phyloP scores from a whole-genome alignment of 2,113 vertebrate species.

The Anseranas semipalmata region DNA sequence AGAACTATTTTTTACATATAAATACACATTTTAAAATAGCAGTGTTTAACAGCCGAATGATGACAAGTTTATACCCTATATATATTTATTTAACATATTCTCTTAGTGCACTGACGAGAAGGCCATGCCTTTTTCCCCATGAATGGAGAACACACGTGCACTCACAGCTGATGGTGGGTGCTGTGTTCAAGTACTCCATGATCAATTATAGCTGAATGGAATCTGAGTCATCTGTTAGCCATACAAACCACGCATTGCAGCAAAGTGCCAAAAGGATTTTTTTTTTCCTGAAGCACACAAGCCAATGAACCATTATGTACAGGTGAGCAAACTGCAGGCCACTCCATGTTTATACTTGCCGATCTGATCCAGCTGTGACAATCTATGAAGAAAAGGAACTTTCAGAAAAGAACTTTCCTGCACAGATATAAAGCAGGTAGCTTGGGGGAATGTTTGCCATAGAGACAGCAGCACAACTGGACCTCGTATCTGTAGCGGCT shows the following conservation, averaged over 20 bases:
- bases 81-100: neutral
- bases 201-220: neutral
- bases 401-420: neutral
- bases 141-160: neutral
- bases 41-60: neutral
- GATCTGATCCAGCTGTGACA: neutral
- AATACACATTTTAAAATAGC: neutral
- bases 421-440: neutral
- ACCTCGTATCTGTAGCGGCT: neutral
- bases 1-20: neutral
- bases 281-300: neutral
- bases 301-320: fast-evolving
- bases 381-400: neutral
- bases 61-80: neutral
- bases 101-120: neutral
- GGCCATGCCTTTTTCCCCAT: neutral
- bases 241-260: neutral
- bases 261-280: neutral
- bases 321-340: neutral
- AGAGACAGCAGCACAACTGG: fast-evolving
- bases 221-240: neutral
- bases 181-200: neutral
- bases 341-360: fast-evolving
- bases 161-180: neutral
- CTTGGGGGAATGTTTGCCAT: neutral